Percentiles rank a stretch among this genome's conserved stretches.
Evolutionary conservation across 1,140 invertebrate species (phyloP).

Genomic region (Pomacea maculata): DNA sequence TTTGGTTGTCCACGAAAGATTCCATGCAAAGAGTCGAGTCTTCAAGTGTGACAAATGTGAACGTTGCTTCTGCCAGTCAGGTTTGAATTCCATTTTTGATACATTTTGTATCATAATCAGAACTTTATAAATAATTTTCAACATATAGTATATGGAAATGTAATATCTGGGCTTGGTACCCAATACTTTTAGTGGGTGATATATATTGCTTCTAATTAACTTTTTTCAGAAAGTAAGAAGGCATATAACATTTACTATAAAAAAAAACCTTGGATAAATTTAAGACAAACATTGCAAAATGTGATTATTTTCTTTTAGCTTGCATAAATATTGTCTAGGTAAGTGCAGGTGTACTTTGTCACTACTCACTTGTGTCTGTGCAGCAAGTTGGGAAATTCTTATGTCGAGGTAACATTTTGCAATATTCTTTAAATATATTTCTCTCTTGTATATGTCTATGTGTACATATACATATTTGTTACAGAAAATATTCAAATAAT

Average conservation of each 20-base stretch:
- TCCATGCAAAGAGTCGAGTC: conserved; percentile 60
- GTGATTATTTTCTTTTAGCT: no score
- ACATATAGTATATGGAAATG: no score
- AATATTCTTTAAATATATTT: background rate
- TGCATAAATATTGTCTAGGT: background rate
- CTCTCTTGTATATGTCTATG: background rate
- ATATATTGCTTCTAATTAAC: no score
- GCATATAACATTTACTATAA: no score
- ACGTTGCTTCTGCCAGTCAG: conserved; percentile 63
- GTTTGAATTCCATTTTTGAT: conserved; percentile 27
- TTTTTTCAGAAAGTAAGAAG: no score
- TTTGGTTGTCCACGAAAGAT: conserved; percentile 60
- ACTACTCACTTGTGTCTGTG: background rate
- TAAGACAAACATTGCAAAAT: no score
- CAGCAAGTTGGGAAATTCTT: background rate
- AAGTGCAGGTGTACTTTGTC: background rate
- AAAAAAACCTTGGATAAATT: no score
- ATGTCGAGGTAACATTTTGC: no score
- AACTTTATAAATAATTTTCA: no score
- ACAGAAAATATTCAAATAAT: background rate
- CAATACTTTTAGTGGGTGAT: no score
- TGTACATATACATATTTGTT: background rate
- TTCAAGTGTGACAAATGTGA: conserved; percentile 58
- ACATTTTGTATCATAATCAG: no score
- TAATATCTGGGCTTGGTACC: no score